Evolutionary conservation across 2,113 vertebrate genomes (phyloP).

Genomic region (Leucopsar rothschildi): DNA sequence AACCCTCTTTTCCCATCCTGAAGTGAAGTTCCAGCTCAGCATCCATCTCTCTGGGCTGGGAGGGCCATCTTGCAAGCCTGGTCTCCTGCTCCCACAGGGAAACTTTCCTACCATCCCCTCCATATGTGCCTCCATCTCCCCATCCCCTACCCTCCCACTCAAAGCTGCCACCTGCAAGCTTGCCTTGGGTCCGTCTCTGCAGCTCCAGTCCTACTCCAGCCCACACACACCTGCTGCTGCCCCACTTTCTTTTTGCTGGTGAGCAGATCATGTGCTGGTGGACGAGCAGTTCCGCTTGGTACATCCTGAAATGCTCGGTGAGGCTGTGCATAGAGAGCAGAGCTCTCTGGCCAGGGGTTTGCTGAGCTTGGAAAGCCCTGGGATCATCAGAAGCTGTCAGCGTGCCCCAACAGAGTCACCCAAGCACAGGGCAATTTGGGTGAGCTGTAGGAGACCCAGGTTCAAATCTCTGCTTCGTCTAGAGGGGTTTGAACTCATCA

Average conservation of each 20-base stretch:
- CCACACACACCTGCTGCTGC: constrained; percentile 66
- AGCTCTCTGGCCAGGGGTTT: background rate
- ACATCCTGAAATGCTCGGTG: fast-evolving
- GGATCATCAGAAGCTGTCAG: background rate
- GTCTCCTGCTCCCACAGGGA: background rate
- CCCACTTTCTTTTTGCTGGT: constrained; percentile 44
- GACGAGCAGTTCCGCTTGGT: background rate
- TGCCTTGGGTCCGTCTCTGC: constrained; percentile 25
- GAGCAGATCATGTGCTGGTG: constrained; percentile 25
- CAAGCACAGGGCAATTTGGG: background rate
- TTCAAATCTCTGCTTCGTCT: background rate
- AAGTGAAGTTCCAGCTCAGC: background rate
- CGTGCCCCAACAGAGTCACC: fast-evolving
- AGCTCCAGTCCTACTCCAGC: constrained; percentile 44
- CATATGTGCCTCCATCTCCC: constrained; percentile 33
- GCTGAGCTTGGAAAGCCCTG: background rate
- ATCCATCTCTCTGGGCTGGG: background rate
- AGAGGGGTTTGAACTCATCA: background rate
- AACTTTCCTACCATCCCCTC: background rate
- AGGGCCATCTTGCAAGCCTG: background rate
- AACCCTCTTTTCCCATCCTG: background rate
- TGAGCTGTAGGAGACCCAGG: background rate
- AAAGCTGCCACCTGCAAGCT: constrained; percentile 57
- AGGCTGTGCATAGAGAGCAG: background rate
- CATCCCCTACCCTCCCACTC: constrained; percentile 51